Conservation (phyloP, 2,113 vertebrate species). For the Theropithecus gelada region DNA sequence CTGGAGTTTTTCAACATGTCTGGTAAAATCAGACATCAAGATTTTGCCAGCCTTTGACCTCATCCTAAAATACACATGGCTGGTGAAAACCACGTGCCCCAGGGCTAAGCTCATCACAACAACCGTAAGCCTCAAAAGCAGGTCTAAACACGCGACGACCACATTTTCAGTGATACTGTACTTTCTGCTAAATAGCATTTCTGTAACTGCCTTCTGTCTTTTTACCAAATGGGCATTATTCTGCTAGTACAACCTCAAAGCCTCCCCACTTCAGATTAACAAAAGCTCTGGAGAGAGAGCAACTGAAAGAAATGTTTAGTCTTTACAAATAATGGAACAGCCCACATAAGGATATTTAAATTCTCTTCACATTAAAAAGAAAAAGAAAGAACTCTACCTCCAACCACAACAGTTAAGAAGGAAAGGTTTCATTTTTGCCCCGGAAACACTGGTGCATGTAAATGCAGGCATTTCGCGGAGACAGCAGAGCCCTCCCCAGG, state of each 20-base stretch:
- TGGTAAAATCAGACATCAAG: neutral
- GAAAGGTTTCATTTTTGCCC: neutral
- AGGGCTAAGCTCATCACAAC: no score
- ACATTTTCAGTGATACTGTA: neutral
- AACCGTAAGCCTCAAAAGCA: neutral
- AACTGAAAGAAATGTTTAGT: neutral
- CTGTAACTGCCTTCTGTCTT: neutral
- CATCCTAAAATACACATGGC: neutral
- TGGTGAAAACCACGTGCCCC: neutral
- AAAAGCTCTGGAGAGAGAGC: neutral
- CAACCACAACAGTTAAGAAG: neutral
- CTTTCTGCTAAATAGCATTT: neutral
- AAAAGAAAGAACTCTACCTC: neutral
- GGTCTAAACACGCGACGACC: neutral
- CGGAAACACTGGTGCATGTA: neutral
- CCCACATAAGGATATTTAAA: neutral
- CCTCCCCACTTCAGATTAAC: neutral
- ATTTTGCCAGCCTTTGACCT: neutral
- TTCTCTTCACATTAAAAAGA: neutral
- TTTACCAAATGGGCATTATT: neutral
- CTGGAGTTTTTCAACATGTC: neutral
- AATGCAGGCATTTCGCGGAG: fast-evolving
- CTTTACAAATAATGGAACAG: neutral
- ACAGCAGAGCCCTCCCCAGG: neutral
- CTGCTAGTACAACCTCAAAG: neutral